Conservation (phyloP, 1,140 invertebrate species). For the Drosophila ohnishii region DNA sequence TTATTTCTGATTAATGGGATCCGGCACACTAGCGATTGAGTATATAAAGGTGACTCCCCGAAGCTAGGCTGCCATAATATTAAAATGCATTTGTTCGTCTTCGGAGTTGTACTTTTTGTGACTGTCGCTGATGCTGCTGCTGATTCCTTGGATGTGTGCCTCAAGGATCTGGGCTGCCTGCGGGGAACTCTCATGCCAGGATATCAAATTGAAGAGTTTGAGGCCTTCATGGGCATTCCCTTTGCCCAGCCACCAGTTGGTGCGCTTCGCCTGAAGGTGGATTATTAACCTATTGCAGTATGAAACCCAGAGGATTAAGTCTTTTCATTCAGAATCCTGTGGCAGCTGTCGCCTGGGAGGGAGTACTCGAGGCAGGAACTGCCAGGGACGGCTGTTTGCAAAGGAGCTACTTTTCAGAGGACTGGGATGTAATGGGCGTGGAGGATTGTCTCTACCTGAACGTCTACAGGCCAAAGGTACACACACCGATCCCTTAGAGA, state of each 20-base stretch:
- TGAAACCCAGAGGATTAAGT: not conserved
- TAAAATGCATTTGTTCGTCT: conserved; percentile 3
- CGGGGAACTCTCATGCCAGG: conserved; percentile 55
- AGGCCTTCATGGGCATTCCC: conserved; percentile 79
- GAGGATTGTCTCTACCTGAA: conserved; percentile 87
- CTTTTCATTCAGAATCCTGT: conserved; percentile 56
- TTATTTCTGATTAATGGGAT: conserved; percentile 7
- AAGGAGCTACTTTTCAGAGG: conserved; percentile 42
- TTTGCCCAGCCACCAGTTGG: conserved; percentile 72
- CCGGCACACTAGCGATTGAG: not conserved
- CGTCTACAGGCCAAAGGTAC: conserved; percentile 84
- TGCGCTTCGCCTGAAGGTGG: conserved; percentile 60
- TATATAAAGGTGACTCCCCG: not conserved
- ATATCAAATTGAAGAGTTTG: conserved; percentile 36
- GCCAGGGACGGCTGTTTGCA: conserved; percentile 59
- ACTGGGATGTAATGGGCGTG: conserved; percentile 47
- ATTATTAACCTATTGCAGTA: not conserved
- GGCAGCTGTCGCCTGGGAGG: conserved; percentile 46
- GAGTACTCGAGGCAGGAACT: conserved; percentile 43
- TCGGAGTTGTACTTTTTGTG: not conserved
- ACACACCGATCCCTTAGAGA: not conserved
- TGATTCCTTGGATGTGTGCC: conserved; percentile 58
- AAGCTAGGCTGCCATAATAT: not conserved
- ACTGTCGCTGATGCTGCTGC: not conserved
- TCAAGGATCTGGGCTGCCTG: conserved; percentile 64